These are phyloP conservation scores for Noctua pronuba DNA, from an alignment of 2,888 invertebrate genomes.

Conservation along the genomic window DNA sequence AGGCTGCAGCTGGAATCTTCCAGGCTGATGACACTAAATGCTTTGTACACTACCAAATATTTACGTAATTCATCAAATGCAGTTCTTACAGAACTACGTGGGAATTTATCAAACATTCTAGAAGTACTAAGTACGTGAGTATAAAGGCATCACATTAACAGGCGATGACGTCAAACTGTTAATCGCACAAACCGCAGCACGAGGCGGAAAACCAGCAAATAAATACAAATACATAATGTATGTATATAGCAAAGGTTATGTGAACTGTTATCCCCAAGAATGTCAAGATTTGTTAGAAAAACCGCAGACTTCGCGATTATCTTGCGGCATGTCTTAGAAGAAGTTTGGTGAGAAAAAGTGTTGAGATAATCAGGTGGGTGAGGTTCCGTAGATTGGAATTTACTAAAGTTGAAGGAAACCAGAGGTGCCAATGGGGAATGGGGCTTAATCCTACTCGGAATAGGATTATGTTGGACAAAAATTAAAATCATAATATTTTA, in stretches of 20 bases:
- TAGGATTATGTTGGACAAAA: not conserved
- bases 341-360: slow-evolving; percentile 11
- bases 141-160: slow-evolving; percentile 10
- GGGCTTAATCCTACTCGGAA: not conserved
- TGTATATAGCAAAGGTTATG: slow-evolving; percentile 40
- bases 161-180: slow-evolving; percentile 49
- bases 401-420: too few species aligned
- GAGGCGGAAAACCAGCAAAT: slow-evolving; percentile 56
- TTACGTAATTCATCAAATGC: not conserved
- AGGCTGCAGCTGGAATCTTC: not conserved
- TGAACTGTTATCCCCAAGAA: slow-evolving; percentile 16
- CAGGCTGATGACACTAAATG: too few species aligned
- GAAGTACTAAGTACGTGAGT: slow-evolving; percentile 26
- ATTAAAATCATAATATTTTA: not conserved
- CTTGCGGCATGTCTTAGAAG: slow-evolving; percentile 35
- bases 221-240: slow-evolving; percentile 44
- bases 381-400: slow-evolving; percentile 4
- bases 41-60: not conserved
- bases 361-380: not conserved
- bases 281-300: slow-evolving; percentile 47
- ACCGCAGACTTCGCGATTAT: slow-evolving; percentile 49
- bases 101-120: slow-evolving; percentile 29
- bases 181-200: slow-evolving; percentile 48
- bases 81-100: not conserved
- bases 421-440: not conserved